Evolutionary conservation across 2,113 vertebrate species (phyloP), one percentile per base, ranked within the genome.

Genomic region (Aegotheles bennettii): DNA sequence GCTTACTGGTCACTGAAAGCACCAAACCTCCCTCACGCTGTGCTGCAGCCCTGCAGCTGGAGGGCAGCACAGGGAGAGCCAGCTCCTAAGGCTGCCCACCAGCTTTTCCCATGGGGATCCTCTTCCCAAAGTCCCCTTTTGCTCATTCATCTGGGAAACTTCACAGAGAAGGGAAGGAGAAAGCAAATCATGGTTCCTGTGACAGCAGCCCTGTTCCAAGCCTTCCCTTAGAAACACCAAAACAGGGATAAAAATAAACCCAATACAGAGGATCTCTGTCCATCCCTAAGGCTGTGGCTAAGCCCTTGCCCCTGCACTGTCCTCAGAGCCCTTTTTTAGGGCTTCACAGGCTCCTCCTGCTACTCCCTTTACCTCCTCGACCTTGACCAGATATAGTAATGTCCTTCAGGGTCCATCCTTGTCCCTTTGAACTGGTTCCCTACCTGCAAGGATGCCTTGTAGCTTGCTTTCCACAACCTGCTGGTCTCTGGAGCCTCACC

Each of bases 11-110:
- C 38, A 17, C 25, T 2, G 0, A 38, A 76, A 71, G 63, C 35
- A 59, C 15, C 2, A 0, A 28, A 0, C 1, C 18, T 18, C 14
- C 35, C 45, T 35, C 24, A 6, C 3, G 16, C 10, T 13, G 59
- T 12, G 45, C 64, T 35, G 59, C 69, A 85, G 61, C 82, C 84
- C 75, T 40, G 11, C n/a, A 29, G 64, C 13, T 0, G 3, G 33
- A 36, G 50, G 35, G 31, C 38, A 53, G 4, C 0, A 3, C 16
- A 13, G 10, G 11, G 13, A 51, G 2, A 50, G 4, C 16, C 18
- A 51, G 12, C 15, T 64, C 53, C 65, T 38, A 38, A 28, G 50
- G 38, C 19, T 51, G 47, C 53, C 68, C 53, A 43, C n/a, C 31
- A 42, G 21, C 28, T 92, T 78, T 17, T 80, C 64, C 75, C 28